Evolutionary conservation across 2,888 invertebrate genomes (phyloP), one percentile per base, ranked within the genome.

Genomic region (Diarsia dahlii): DNA sequence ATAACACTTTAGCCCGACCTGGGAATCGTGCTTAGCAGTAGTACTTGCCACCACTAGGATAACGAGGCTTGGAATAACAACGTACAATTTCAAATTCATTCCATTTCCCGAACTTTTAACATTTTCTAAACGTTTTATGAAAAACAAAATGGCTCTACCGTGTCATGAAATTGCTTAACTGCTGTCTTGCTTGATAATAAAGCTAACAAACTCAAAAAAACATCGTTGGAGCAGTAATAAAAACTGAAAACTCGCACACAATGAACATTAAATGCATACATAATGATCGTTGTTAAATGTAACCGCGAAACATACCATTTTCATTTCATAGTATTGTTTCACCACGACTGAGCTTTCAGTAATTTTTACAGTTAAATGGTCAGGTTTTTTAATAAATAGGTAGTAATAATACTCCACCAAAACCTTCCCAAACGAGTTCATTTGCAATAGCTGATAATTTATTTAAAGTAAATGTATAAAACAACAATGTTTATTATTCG

Each of bases 381-480:
- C 52, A 46, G 69, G 63, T 76, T 76, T 79, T 65, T 74, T 80
- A 76, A 85, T 80, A 85, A 85, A 87, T n/a, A n/a, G n/a, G n/a
- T 78, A 80, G 60, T 63, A 58, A 71, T 69, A n/a, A 69, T 75
- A 85, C 54, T 58, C 28, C 39, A 23, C 46, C 50, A 50, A 58
- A 79, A 72, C 72, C 56, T 60, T 39, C 20, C 46, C 73, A 15
- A 70, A 84, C 77, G 67, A 64, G 70, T 78, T 80, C 66, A 72
- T 81, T 84, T 78, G 80, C 71, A 73, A 81, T 78, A 70, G 74
- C 74, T 78, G 80, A 76, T 87, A 76, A 86, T 80, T 79, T 86
- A 80, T 86, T 87, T 78, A 85, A 81, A 80, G 58, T 76, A 65
- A 78, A 72, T 68, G 54, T 86, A 87, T 87, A 77, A 84, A 78